phyloP scores from a whole-genome alignment of 1,140 invertebrate species.

The Camponotus floridanus region DNA sequence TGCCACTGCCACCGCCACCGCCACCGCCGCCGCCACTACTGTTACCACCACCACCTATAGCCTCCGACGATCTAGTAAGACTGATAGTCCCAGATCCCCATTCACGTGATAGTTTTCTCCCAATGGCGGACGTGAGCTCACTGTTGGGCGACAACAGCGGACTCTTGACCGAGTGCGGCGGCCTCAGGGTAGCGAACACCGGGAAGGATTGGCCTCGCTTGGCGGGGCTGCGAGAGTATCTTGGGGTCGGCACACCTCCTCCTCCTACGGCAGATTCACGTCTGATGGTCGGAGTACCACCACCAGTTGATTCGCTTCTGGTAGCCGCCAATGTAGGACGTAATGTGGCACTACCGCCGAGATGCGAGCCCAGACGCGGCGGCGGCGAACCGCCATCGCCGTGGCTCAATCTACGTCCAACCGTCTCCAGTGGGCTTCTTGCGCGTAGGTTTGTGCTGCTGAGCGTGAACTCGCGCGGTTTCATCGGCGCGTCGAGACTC shows the following conservation, averaged over 20 bases:
- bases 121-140: conserved; percentile 83
- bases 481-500: conserved; percentile 80
- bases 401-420: conserved; percentile 83
- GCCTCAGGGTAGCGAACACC: conserved; percentile 82
- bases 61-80: conserved; percentile 81
- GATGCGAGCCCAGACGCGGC: conserved; percentile 77
- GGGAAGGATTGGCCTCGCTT: conserved; percentile 85
- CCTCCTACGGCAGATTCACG: conserved; percentile 34
- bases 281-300: conserved; percentile 48
- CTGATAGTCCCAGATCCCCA: conserved; percentile 84
- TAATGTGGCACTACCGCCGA: conserved; percentile 82
- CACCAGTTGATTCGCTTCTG: conserved; percentile 80
- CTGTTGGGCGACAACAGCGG: conserved; percentile 83
- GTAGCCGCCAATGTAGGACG: conserved; percentile 74
- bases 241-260: conserved; percentile 76
- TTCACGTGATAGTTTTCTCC: conserved; percentile 82
- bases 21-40: background rate
- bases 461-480: conserved; percentile 83
- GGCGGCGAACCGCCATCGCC: conserved; percentile 84
- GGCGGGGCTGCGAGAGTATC: conserved; percentile 82
- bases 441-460: conserved; percentile 84
- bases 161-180: conserved; percentile 79
- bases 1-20: background rate
- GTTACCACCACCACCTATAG: conserved; percentile 71
- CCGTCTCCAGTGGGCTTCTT: conserved; percentile 83